Base-by-base conservation (phyloP, 2,888 invertebrate species). In the Congeria kusceri region DNA sequence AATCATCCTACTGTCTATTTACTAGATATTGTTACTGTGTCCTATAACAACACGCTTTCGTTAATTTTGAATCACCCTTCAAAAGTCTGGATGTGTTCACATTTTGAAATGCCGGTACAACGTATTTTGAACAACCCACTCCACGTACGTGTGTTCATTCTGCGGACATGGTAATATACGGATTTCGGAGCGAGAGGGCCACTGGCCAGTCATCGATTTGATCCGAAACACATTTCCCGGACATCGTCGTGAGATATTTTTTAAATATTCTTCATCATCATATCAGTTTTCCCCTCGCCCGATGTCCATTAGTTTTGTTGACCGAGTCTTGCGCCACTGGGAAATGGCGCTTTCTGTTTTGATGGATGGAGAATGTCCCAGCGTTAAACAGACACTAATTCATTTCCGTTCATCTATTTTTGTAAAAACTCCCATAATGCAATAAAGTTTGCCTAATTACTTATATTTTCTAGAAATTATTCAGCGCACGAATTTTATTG, bases 361-460 rank as follows among this genome's bases (percentile, higher is more conserved):
- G 64, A 71, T 64, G 63, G 63, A 56, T 61, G 13, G 46, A 47
- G 58, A 71, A 53, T 64, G 71, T 71, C 71, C 71, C 28, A 71
- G 46, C 57, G 39, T 23, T 53, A 57, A 46, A 57, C 64, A 64
- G 64, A 64, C 71, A 71, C 71, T 63, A 71, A 56, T 71, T 71
- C 71, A 71, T 71, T 71, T 71, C 71, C 71, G 62, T 62, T 59
- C 59, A 65, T 53, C 65, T 62, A 67, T 67, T 73, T 66, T 66
- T 65, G 61, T 73, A 66, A 73, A 71, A 73, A 59, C 61, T 56
- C 59, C 66, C 58, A 73, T 73, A 73, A 73, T 66, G 73, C 66
- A 66, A 66, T 73, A 66, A 73, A 58, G 59, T 66, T 58, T 64
- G 57, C 63, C 56, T 71, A 71, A 71, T 71, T 71, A 71, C 71